phyloP scores from a whole-genome alignment of 2,113 vertebrate species.

The Brachyhypopomus gauderio region DNA sequence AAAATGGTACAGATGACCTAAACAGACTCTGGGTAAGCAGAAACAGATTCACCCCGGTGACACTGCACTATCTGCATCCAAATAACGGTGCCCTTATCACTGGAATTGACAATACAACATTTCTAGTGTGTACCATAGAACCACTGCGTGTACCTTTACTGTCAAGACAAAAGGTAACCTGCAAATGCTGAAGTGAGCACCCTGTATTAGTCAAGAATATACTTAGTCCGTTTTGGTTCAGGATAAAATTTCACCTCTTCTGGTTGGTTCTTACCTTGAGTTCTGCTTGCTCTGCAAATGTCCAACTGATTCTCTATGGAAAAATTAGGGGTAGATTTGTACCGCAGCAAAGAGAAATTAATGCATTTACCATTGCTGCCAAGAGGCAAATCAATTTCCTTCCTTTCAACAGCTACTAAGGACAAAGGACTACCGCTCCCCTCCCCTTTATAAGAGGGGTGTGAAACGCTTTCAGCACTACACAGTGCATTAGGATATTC shows the following conservation, averaged over 20 bases:
- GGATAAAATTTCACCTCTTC: conserved; percentile 40
- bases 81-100: background rate
- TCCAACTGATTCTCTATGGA: conserved; percentile 69
- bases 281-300: conserved; percentile 68
- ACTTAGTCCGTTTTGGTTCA: conserved; percentile 3
- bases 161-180: conserved; percentile 18
- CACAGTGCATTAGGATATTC: conserved; percentile 16
- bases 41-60: background rate
- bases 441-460: background rate
- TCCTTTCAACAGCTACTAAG: conserved; percentile 31
- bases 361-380: conserved; percentile 52
- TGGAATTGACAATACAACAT: background rate
- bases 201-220: conserved; percentile 31
- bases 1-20: background rate
- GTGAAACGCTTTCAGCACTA: conserved; percentile 33
- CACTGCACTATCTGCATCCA: background rate
- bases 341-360: conserved; percentile 56
- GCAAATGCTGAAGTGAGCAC: background rate
- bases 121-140: background rate
- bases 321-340: conserved; percentile 66
- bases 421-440: conserved; percentile 1
- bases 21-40: background rate
- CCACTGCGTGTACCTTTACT: background rate
- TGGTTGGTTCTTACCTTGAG: conserved; percentile 60
- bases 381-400: conserved; percentile 39